phyloP scores from a whole-genome alignment of 2,888 invertebrate genomes.

The Pristionchus japonicus region DNA sequence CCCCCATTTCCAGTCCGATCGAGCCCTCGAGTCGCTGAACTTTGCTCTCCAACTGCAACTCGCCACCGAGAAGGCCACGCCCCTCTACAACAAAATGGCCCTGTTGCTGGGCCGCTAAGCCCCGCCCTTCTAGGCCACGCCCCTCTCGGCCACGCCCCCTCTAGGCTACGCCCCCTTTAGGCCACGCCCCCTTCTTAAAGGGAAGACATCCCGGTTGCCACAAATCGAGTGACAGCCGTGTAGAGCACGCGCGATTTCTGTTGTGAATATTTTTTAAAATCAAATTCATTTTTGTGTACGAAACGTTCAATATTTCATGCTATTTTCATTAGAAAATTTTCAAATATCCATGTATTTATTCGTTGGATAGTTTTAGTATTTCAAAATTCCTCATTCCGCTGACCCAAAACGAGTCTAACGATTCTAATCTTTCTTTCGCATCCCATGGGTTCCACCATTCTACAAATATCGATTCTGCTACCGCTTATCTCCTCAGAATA shows the following conservation, averaged over 20 bases:
- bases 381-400: neutral
- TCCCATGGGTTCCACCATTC: neutral
- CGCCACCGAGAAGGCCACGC: neutral
- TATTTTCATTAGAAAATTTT: too few relatives aligned
- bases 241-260: neutral
- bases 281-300: neutral
- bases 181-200: neutral
- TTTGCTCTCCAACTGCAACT: neutral
- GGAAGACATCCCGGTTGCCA: neutral
- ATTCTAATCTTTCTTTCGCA: too few relatives aligned
- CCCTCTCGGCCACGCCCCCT: neutral
- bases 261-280: too few relatives aligned
- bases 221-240: neutral
- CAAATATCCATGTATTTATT: too few relatives aligned
- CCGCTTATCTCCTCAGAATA: neutral
- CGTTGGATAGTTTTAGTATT: neutral
- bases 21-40: neutral
- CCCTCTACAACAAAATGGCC: slow-evolving; percentile 29
- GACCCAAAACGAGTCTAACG: neutral
- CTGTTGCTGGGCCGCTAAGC: neutral
- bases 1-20: neutral
- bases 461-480: neutral
- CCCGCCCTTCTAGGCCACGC: neutral
- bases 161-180: neutral
- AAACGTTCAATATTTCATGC: neutral